Percentiles rank a stretch among this genome's conserved stretches.
These are phyloP conservation scores for Amblyjoppa fuscipennis DNA, from an alignment of 2,888 invertebrate genomes.

Conservation along the genomic window DNA sequence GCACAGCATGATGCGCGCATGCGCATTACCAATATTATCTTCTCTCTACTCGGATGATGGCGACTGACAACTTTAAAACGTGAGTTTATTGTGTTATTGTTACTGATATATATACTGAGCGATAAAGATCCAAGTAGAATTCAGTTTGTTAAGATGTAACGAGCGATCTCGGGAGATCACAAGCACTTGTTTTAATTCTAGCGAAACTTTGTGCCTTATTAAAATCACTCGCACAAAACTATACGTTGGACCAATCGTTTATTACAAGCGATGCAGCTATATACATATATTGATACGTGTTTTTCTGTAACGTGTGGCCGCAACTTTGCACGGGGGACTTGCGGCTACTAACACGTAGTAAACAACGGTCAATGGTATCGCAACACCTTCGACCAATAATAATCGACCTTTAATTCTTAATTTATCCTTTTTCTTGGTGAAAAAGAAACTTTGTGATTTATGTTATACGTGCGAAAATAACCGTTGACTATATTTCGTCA, in stretches of 20 bases:
- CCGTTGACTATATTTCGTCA: neutral
- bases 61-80: constrained; percentile 84
- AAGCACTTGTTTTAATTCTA: neutral
- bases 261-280: constrained; percentile 39
- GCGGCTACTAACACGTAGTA: neutral
- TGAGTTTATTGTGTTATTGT: constrained; percentile 80
- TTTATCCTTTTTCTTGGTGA: neutral
- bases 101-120: constrained; percentile 69
- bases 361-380: neutral
- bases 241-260: constrained; percentile 57
- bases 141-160: neutral
- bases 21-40: constrained; percentile 76
- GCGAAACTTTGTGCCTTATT: constrained; percentile 8
- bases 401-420: neutral
- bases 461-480: constrained; percentile 5
- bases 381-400: neutral
- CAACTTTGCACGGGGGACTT: constrained; percentile 26
- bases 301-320: constrained; percentile 13
- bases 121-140: neutral
- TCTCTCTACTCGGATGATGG: constrained; percentile 81
- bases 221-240: constrained; percentile 51
- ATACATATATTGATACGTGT: constrained; percentile 8
- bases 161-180: neutral
- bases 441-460: neutral
- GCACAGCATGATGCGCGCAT: constrained; percentile 76